These are phyloP conservation scores for Perodicticus potto DNA, from an alignment of 2,797 vertebrate genomes.

Conservation along the genomic window DNA sequence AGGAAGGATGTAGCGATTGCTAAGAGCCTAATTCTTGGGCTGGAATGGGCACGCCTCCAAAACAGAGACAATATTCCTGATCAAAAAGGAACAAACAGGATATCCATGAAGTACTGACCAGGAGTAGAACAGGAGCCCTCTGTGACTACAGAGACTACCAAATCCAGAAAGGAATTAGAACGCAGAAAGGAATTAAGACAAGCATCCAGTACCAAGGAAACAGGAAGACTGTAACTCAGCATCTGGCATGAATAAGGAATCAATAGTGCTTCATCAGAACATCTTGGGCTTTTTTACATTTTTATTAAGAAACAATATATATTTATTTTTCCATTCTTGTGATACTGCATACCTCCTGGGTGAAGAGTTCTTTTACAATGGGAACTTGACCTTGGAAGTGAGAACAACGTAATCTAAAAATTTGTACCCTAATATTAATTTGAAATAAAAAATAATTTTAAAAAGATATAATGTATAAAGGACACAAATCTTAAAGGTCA, in stretches of 20 bases:
- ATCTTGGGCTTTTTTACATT: background rate
- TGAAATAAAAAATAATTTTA: too few relatives aligned
- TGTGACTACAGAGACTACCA: background rate
- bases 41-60: background rate
- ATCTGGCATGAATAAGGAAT: background rate
- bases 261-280: background rate
- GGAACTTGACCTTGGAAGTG: too few relatives aligned
- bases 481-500: background rate
- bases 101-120: background rate
- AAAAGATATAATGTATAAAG: background rate
- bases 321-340: background rate
- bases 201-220: too few relatives aligned
- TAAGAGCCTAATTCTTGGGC: background rate
- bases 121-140: background rate
- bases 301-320: background rate
- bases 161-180: background rate
- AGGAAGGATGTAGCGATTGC: background rate
- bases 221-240: background rate
- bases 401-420: too few relatives aligned
- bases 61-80: background rate
- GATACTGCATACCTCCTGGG: too few relatives aligned
- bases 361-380: too few relatives aligned
- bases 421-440: too few relatives aligned
- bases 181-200: background rate
- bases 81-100: background rate